These are phyloP conservation scores for Acomys russatus DNA, from an alignment of 2,797 vertebrate genomes.

Conservation along the genomic window DNA sequence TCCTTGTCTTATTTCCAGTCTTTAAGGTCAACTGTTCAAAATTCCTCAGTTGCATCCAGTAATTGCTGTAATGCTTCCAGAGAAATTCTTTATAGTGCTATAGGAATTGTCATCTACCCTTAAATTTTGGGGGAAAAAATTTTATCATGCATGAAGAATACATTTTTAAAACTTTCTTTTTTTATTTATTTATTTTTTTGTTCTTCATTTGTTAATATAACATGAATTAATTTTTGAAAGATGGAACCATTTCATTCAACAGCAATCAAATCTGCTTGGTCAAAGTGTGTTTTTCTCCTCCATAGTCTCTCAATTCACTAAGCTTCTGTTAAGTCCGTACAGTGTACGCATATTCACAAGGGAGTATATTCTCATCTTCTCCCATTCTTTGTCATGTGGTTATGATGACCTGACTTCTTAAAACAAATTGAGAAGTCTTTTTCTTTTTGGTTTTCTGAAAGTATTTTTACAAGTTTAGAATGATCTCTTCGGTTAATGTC, in stretches of 20 bases:
- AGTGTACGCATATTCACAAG: neutral
- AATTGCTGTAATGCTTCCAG: neutral
- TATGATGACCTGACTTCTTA: neutral
- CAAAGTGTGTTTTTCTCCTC: neutral
- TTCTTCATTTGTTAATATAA: neutral
- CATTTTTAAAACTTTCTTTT: slow-evolving; percentile 12
- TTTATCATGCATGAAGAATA: neutral
- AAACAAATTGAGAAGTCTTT: neutral
- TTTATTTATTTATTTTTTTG: neutral
- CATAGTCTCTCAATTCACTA: neutral
- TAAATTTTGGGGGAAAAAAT: neutral
- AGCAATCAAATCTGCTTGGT: neutral
- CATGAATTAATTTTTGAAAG: slow-evolving; percentile 22
- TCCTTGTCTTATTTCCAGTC: neutral
- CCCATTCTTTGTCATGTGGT: neutral
- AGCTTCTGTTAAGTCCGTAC: neutral
- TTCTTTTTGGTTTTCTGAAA: slow-evolving; percentile 63
- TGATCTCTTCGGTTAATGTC: slow-evolving; percentile 27
- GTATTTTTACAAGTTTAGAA: slow-evolving; percentile 21
- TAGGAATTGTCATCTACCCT: slow-evolving; percentile 10
- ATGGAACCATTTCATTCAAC: neutral
- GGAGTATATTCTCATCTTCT: neutral
- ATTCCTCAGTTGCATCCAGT: neutral
- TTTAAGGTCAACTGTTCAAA: neutral
- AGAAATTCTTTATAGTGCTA: neutral